Evolutionary conservation across 2,797 vertebrate species (phyloP).

Genomic region (Choloepus didactylus): DNA sequence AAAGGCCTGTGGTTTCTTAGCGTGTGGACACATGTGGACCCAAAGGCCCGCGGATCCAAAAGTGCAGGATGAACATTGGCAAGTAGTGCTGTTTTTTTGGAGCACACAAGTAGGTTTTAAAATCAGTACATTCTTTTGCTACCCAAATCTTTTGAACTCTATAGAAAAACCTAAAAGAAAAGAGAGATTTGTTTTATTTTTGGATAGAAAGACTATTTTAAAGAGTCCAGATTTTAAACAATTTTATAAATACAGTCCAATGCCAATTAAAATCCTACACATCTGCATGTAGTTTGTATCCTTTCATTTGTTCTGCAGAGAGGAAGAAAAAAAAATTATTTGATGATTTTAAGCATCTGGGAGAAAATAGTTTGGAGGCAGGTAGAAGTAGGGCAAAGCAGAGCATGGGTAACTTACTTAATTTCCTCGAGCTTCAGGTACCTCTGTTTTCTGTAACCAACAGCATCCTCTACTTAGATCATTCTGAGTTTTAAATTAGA

Average conservation of each 20-base stretch:
- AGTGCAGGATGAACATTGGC: no score
- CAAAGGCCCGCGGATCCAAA: no score
- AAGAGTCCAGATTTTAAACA: background rate
- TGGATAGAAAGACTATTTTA: background rate
- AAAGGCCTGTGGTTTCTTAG: no score
- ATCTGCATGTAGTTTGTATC: background rate
- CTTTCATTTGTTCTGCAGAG: background rate
- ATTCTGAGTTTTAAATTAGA: slow-evolving; percentile 39
- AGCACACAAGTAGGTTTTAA: background rate
- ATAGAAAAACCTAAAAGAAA: background rate
- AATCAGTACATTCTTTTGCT: background rate
- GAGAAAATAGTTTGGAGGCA: background rate
- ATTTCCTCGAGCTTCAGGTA: background rate
- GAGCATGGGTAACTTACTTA: background rate
- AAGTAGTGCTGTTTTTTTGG: no score
- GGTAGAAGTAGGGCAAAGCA: background rate
- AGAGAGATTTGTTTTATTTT: background rate
- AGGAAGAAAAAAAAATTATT: background rate
- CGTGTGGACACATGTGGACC: no score
- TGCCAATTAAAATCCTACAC: background rate
- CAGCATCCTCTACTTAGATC: background rate
- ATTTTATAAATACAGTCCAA: background rate
- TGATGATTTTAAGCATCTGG: background rate
- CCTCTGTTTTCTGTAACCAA: background rate
- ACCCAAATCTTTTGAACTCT: background rate